These are phyloP conservation scores for Leptonema lineaticorne DNA, from an alignment of 1,140 invertebrate genomes.

Conservation along the genomic window DNA sequence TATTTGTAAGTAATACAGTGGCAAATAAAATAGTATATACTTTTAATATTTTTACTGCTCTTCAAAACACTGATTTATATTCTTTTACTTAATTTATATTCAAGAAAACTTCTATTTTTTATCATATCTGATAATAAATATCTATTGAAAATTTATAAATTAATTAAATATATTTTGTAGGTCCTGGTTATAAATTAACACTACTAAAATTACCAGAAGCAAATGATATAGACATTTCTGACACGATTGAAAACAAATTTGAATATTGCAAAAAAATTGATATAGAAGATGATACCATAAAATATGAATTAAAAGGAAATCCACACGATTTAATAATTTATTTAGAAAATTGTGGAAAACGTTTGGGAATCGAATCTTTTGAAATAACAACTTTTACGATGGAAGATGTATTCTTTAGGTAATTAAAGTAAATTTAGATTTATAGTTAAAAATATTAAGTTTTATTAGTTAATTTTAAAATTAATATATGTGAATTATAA, in stretches of 20 bases:
- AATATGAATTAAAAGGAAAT: no score
- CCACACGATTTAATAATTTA: conserved; percentile 44
- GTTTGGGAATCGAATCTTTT: conserved; percentile 59
- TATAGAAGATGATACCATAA: no score
- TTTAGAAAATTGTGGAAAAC: conserved; percentile 54
- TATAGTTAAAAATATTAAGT: no score
- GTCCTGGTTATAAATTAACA: conserved; percentile 44
- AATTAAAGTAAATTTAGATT: no score
- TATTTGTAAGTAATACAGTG: conserved; percentile 51
- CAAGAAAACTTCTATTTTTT: no score
- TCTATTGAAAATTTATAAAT: background rate
- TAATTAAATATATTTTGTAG: conserved; percentile 30
- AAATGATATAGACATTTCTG: background rate
- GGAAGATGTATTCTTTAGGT: conserved; percentile 73
- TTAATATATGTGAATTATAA: no score
- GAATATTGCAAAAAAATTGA: background rate
- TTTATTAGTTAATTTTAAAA: no score
- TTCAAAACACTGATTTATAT: no score
- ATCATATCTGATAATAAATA: background rate
- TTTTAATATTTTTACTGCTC: no score
- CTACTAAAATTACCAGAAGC: conserved; percentile 17
- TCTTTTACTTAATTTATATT: no score
- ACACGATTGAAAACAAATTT: conserved; percentile 46
- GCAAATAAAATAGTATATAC: no score
- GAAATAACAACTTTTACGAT: conserved; percentile 66